Conservation (phyloP, 2,888 invertebrate genomes). For the Lacanobia oleracea region DNA sequence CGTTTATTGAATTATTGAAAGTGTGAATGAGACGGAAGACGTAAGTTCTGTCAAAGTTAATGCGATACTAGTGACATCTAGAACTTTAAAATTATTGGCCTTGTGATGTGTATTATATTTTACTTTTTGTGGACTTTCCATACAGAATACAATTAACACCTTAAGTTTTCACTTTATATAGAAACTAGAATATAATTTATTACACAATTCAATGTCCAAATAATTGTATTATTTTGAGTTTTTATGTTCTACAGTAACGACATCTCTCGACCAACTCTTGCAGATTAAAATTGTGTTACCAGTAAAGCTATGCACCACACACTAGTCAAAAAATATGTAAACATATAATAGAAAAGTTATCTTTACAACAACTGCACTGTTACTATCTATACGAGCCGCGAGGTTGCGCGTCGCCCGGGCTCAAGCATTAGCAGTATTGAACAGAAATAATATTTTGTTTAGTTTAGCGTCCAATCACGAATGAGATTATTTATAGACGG, state of each 20-base stretch:
- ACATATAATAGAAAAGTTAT: slow-evolving; percentile 35
- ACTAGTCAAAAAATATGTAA: slow-evolving; percentile 31
- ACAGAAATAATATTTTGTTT: slow-evolving; percentile 64
- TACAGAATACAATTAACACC: not conserved
- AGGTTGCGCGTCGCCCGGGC: slow-evolving; percentile 24
- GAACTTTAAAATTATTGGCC: not conserved
- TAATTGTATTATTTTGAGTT: not conserved
- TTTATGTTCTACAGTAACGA: slow-evolving; percentile 28
- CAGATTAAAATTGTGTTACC: slow-evolving; percentile 8
- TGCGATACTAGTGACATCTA: slow-evolving; percentile 62
- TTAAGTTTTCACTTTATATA: not conserved
- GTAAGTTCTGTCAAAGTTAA: slow-evolving; percentile 65
- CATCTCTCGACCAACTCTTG: slow-evolving; percentile 54
- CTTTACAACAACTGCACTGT: slow-evolving; percentile 26
- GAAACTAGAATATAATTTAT: not conserved
- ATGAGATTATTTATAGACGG: slow-evolving; percentile 68
- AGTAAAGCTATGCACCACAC: slow-evolving; percentile 49
- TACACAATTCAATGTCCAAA: not conserved
- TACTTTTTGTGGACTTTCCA: not conserved
- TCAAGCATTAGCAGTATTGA: slow-evolving; percentile 46
- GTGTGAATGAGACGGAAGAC: slow-evolving; percentile 49
- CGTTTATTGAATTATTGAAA: slow-evolving; percentile 30
- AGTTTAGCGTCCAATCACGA: slow-evolving; percentile 64
- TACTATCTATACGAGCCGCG: not conserved
- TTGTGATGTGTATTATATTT: not conserved